Conservation (phyloP, 2,888 invertebrate species). For the Hyposoter didymator region DNA sequence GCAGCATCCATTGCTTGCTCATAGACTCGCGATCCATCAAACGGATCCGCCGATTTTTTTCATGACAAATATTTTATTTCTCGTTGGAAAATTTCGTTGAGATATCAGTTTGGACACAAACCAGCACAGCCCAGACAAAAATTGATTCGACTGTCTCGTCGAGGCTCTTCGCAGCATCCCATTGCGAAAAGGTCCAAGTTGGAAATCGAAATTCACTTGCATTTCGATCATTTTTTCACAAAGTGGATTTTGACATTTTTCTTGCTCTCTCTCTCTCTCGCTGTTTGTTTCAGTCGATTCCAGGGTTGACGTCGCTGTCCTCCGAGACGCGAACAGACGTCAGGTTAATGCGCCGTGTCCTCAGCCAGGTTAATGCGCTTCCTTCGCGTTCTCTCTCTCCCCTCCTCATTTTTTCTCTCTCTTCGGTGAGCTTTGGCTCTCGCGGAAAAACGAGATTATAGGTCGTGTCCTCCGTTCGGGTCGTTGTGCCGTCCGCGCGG, state of each 20-base stretch:
- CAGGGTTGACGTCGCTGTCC: slow-evolving; percentile 50
- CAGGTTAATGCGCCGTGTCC: slow-evolving; percentile 64
- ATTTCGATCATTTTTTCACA: slow-evolving; percentile 24
- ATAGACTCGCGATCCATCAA: background rate
- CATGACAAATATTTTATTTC: background rate
- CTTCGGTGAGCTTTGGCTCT: slow-evolving; percentile 18
- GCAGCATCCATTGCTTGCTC: background rate
- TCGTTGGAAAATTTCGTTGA: background rate
- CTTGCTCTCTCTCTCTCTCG: slow-evolving; percentile 13
- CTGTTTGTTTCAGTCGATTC: slow-evolving; percentile 8
- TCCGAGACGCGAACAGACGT: slow-evolving; percentile 41
- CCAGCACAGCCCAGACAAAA: background rate
- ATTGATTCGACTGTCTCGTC: background rate
- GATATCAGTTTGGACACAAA: background rate
- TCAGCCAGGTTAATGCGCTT: slow-evolving; percentile 60
- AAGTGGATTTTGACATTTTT: slow-evolving; percentile 21
- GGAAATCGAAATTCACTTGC: background rate
- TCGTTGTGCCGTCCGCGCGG: slow-evolving; percentile 55
- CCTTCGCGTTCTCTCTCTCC: slow-evolving; percentile 5
- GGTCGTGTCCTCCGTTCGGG: slow-evolving; percentile 65
- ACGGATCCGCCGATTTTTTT: background rate
- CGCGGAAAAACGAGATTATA: slow-evolving; percentile 65
- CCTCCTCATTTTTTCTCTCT: slow-evolving; percentile 25
- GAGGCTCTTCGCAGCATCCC: background rate
- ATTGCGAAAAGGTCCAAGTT: background rate